A percentile compares a stretch with the other conserved stretches of the same genome.
phyloP scores from a whole-genome alignment of 2,888 invertebrate species.

The Temnothorax unifasciatus region DNA sequence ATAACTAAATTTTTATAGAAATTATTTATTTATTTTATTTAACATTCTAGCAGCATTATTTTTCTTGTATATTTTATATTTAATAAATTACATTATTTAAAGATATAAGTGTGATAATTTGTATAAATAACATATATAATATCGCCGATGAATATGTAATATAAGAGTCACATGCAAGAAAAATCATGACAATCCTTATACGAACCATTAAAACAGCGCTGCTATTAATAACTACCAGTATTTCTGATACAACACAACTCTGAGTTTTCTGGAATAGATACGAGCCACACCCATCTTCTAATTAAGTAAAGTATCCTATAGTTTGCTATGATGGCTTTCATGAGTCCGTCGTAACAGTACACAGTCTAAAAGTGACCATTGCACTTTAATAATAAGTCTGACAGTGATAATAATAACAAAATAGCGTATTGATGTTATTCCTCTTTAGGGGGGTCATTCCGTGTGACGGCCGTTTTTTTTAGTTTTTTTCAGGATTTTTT shows the following conservation, averaged over 20 bases:
- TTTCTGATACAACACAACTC: slow-evolving; percentile 24
- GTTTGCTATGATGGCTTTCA: neutral
- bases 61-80: neutral
- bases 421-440: neutral
- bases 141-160: neutral
- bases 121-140: neutral
- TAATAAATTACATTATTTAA: neutral
- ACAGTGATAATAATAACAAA: slow-evolving; percentile 36
- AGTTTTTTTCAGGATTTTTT: no score
- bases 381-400: neutral
- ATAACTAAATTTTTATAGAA: neutral
- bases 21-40: neutral
- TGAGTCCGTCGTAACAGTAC: neutral
- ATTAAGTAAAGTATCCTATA: slow-evolving; percentile 49
- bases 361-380: neutral
- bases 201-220: slow-evolving; percentile 7
- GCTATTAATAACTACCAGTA: slow-evolving; percentile 1
- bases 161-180: neutral
- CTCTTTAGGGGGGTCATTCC: neutral
- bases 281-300: slow-evolving; percentile 1
- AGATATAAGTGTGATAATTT: neutral
- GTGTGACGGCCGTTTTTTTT: no score
- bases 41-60: neutral
- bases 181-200: neutral
- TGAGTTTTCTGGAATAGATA: slow-evolving; percentile 8